Evolutionary conservation across 2,113 vertebrate genomes (phyloP), one percentile per base, ranked within the genome.

Genomic region (Cynopterus brachyotis): DNA sequence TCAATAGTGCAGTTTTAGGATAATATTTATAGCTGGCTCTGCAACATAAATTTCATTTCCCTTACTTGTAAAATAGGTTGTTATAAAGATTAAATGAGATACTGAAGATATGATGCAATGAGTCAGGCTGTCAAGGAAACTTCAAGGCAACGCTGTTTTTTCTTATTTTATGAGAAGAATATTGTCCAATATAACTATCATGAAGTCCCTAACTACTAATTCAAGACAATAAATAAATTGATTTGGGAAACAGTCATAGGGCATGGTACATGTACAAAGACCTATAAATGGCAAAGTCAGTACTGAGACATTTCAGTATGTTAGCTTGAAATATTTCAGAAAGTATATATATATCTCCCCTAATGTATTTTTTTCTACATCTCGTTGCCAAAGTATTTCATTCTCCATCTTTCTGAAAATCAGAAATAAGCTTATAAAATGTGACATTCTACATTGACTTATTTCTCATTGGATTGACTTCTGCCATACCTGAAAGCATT

Each of bases 401-500:
- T 98, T 81, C 84, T 98, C 57, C 85, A 91, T n/a, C 76, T 98
- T 97, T 97, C 96, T 92, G 42, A 86, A 98, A 98, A 98, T 93
- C 50, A 92, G 67, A 98, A 88, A 90, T 78, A 94, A 89, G 60
- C 91, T 97, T 97, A 97, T 96, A 97, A 93, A 67, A n/a, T 96
- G 92, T 0, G 72, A 96, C 94, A 91, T 96, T 40, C 86, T 96
- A 66, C 78, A 96, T 20, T 91, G 96, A 97, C 91, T 94, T 96
- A 92, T 95, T 97, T 83, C 70, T 98, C 80, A 97, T 80, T 80
- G 91, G 88, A 86, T 86, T 98, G 98, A 98, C 96, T 98, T 97
- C 97, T 89, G 97, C 94, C 91, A 98, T 98, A 98, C 98, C 98
- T 98, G 98, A 98, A 98, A 98, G 98, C 96, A 3, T 97, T 98